Evolutionary conservation across 2,888 invertebrate species (phyloP).

Genomic region (Xanthia icteritia): DNA sequence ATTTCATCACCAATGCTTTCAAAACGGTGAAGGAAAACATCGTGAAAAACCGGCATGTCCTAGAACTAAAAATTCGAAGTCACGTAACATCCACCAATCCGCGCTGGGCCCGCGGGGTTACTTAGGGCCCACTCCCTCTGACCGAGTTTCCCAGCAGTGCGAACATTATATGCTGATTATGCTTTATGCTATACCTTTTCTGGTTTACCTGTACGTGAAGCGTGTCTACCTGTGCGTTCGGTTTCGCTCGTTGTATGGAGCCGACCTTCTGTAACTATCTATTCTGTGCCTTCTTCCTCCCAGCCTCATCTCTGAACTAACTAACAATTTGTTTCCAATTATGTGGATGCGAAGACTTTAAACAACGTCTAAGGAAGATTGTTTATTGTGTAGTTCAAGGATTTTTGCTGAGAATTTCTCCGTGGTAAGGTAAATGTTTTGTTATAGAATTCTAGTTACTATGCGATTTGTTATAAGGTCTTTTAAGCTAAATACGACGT

Average conservation of each 20-base stretch:
- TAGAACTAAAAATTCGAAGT: too few species aligned
- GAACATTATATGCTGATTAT: too few species aligned
- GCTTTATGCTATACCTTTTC: too few species aligned
- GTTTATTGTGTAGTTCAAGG: slow-evolving; percentile 18
- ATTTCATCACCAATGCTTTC: too few species aligned
- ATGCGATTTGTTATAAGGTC: not conserved
- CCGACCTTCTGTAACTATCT: not conserved
- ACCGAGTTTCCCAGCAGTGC: too few species aligned
- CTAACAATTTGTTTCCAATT: slow-evolving; percentile 60
- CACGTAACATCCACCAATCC: too few species aligned
- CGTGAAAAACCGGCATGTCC: too few species aligned
- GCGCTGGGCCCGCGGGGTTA: too few species aligned
- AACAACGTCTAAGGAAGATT: slow-evolving; percentile 28
- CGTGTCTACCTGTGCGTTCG: not conserved
- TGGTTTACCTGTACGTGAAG: not conserved
- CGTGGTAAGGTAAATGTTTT: not conserved
- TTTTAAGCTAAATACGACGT: not conserved
- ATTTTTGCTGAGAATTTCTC: slow-evolving; percentile 1
- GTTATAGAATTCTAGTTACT: not conserved
- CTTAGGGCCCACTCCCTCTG: too few species aligned
- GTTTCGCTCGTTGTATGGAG: too few species aligned
- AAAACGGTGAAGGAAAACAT: too few species aligned
- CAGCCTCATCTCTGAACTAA: slow-evolving; percentile 37
- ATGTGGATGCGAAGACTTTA: slow-evolving; percentile 44
- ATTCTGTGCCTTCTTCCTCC: not conserved